Evolutionary conservation across 2,113 vertebrate species (phyloP), one percentile per base, ranked within the genome.

Genomic region (Chunga burmeisteri): DNA sequence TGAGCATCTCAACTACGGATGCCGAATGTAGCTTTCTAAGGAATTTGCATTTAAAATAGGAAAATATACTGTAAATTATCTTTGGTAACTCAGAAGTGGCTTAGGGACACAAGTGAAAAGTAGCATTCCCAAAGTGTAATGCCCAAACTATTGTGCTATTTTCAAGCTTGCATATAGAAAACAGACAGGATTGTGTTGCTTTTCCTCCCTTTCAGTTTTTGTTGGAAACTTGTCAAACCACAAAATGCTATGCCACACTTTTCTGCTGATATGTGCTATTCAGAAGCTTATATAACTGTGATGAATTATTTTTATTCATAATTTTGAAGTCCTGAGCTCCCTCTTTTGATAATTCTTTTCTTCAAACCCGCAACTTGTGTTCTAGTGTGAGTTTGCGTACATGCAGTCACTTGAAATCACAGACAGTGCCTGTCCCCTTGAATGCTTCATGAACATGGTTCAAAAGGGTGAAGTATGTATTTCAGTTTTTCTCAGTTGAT

Each of bases 171-270:
- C 50, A 16, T 38, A 23, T 13, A 59, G 78, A 56, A 86, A 74
- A n/a, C 53, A 53, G 47, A 52, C 36, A 46, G 55, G 47, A 70
- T 50, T 81, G 42, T 61, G 66, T 65, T 73, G 46, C 85, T 68
- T 91, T 93, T 72, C 46, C 32, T 90, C 25, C 65, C 70, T 91
- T 77, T 44, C 10, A n/a, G 26, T 46, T 92, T 87, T 88, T 66
- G 46, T 62, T 88, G 79, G 82, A 88, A 88, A 86, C 20, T 18
- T 79, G 44, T 88, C 75, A 88, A 79, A 77, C 50, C 59, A 11
- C 53, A 68, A 32, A 63, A 75, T 65, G 78, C 90, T 50, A 55
- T 0, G 4, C 52, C 58, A 73, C 18, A 6, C 65, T 81, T 81
- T 86, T 66, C 67, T 81, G 50, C 75, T 90, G 55, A 40, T 77